These are phyloP conservation scores for Pogonophryne albipinna DNA, from an alignment of 2,797 vertebrate species.

Conservation along the genomic window DNA sequence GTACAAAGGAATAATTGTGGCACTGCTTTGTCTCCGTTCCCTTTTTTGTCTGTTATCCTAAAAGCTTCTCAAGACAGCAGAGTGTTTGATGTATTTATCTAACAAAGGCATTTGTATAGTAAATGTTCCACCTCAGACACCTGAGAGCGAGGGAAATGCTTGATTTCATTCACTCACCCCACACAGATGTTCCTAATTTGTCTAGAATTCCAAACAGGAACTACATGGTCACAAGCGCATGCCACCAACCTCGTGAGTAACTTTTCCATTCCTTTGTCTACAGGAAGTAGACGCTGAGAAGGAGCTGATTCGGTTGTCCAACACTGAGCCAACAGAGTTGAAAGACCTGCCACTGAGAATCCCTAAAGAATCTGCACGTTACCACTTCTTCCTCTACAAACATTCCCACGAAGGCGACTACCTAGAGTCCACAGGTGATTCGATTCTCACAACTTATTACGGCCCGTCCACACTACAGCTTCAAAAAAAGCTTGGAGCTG, in stretches of 20 bases:
- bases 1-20: constrained; percentile 71
- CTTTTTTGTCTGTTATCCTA: constrained; percentile 33
- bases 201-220: constrained; percentile 5
- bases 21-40: constrained; percentile 35
- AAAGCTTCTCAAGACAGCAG: constrained; percentile 28
- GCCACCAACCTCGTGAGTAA: neutral
- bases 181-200: neutral
- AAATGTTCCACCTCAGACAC: constrained; percentile 12
- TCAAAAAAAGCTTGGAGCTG: too few species aligned
- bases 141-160: neutral
- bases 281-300: constrained; percentile 94
- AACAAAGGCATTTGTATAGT: neutral
- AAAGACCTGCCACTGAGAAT: constrained; percentile 94
- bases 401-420: constrained; percentile 98
- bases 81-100: neutral
- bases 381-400: constrained; percentile 98
- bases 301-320: constrained; percentile 93
- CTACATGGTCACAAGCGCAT: neutral
- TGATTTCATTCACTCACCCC: neutral
- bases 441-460: neutral
- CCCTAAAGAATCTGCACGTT: constrained; percentile 93
- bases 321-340: constrained; percentile 91
- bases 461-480: too few species aligned
- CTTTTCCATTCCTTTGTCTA: constrained; percentile 46
- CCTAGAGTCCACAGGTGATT: constrained; percentile 94